Evolutionary conservation across 2,113 vertebrate species (phyloP).

Genomic region (Osmerus eperlanus): DNA sequence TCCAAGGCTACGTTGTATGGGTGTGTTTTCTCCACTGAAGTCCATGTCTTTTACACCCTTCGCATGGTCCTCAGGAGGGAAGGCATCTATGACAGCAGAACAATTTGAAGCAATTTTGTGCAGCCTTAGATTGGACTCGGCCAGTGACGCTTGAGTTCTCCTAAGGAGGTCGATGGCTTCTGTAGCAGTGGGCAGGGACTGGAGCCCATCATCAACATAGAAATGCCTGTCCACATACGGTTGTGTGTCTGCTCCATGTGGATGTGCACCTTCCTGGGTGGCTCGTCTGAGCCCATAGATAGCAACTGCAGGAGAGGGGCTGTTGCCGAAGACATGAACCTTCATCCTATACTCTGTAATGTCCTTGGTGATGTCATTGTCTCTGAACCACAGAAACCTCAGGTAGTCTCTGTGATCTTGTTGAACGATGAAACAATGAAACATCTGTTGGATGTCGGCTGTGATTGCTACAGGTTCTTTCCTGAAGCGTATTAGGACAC

Average conservation of each 20-base stretch:
- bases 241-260: neutral
- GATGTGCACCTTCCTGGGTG: neutral
- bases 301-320: neutral
- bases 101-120: conserved; percentile 30
- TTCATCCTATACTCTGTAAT: neutral
- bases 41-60: conserved; percentile 14
- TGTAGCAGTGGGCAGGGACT: neutral
- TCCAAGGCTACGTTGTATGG: conserved; percentile 14
- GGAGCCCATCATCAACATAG: neutral
- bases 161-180: neutral
- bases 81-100: neutral
- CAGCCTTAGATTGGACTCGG: neutral
- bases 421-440: neutral
- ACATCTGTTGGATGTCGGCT: neutral
- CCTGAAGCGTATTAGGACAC: neutral
- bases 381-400: neutral
- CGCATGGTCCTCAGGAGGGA: conserved; percentile 12
- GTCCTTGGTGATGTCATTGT: neutral
- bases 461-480: neutral
- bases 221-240: neutral
- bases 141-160: neutral
- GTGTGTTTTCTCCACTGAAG: conserved; percentile 1
- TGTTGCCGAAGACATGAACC: neutral
- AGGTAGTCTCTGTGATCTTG: neutral
- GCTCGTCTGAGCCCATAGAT: neutral